Evolutionary conservation across 1,140 invertebrate species (phyloP).

Genomic region (Caenorhabditis brenneri): DNA sequence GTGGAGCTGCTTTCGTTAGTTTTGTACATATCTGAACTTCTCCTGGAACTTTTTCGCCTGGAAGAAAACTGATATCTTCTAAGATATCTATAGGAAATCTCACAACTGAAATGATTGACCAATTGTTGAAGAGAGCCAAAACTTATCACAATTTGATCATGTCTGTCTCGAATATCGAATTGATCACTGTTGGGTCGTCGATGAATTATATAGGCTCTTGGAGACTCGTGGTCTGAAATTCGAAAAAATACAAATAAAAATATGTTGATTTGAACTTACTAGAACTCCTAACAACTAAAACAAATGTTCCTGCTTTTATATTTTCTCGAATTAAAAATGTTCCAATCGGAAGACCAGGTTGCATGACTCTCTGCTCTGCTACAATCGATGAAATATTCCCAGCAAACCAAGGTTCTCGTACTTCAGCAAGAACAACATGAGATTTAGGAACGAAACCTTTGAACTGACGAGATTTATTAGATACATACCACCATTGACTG

Average conservation of each 20-base stretch:
- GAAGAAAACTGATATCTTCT: not conserved
- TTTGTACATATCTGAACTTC: slow-evolving; percentile 25
- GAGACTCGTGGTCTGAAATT: slow-evolving; percentile 3
- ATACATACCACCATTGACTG: slow-evolving; percentile 19
- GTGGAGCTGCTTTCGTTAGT: not conserved
- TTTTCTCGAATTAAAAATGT: slow-evolving; percentile 20
- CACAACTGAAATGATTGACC: slow-evolving; percentile 24
- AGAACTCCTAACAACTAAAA: not conserved
- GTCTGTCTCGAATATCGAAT: slow-evolving; percentile 1
- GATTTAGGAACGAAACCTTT: slow-evolving; percentile 6
- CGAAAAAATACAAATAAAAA: not conserved
- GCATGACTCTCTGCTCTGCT: slow-evolving; percentile 20
- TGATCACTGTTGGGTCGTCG: not conserved
- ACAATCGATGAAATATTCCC: slow-evolving; percentile 10
- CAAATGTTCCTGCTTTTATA: slow-evolving; percentile 15
- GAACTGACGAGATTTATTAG: not conserved
- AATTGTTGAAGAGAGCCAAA: slow-evolving; percentile 1
- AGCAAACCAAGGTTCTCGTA: slow-evolving; percentile 1
- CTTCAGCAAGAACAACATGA: slow-evolving; percentile 13
- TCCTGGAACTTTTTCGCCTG: slow-evolving; percentile 20
- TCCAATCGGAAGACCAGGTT: slow-evolving; percentile 15
- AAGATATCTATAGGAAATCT: not conserved
- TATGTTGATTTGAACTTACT: not conserved
- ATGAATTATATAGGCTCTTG: not conserved
- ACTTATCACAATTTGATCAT: not conserved